Evolutionary conservation across 2,888 invertebrate species (phyloP).

Genomic region (Brassicogethes aeneus): DNA sequence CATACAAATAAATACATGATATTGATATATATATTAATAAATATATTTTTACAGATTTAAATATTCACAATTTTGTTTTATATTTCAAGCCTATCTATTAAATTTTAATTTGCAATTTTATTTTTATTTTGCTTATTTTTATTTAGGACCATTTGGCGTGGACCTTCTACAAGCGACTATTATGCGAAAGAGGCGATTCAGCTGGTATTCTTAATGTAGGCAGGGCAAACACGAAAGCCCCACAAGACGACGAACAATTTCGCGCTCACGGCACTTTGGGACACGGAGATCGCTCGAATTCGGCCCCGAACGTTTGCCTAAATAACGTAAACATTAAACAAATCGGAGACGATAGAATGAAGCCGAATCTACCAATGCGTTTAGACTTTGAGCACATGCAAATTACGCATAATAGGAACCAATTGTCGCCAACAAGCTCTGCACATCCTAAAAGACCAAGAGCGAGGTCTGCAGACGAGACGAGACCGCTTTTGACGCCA

Average conservation of each 20-base stretch:
- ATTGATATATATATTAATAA: too few relatives aligned
- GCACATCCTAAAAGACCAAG: slow-evolving; percentile 75
- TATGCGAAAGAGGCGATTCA: neutral
- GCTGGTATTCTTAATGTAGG: slow-evolving; percentile 1
- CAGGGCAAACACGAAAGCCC: neutral
- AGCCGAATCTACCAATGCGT: neutral
- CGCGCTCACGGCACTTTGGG: slow-evolving; percentile 53
- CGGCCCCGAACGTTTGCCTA: slow-evolving; percentile 95
- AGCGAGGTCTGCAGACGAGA: slow-evolving; percentile 90
- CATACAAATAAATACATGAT: too few relatives aligned
- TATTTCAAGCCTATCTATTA: too few relatives aligned
- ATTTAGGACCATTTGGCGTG: neutral
- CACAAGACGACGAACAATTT: neutral
- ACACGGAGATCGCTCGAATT: slow-evolving; percentile 90
- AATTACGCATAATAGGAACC: neutral
- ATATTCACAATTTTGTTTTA: too few relatives aligned
- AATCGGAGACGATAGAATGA: neutral
- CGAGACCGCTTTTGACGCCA: slow-evolving; percentile 76
- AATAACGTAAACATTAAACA: slow-evolving; percentile 48
- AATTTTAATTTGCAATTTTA: too few relatives aligned
- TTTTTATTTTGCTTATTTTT: neutral
- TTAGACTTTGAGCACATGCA: neutral
- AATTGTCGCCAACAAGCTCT: slow-evolving; percentile 74
- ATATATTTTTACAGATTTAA: too few relatives aligned
- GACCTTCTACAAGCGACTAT: neutral